phyloP scores from a whole-genome alignment of 1,140 invertebrate genomes.

The Coelopa frigida region DNA sequence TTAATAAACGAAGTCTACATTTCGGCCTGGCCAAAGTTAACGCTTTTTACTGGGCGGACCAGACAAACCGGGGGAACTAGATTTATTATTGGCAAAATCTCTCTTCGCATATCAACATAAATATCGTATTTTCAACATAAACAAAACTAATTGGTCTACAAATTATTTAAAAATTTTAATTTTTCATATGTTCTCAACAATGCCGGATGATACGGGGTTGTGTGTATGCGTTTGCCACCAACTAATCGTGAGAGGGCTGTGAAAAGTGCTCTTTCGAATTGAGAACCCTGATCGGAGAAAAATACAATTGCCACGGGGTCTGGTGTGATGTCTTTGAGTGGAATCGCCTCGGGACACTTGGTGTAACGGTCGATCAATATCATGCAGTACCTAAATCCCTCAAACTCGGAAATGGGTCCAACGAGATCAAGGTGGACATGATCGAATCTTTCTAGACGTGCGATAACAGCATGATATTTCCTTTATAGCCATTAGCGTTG shows the following conservation, averaged over 20 bases:
- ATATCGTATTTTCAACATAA: too few species aligned
- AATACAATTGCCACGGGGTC: constrained; percentile 19
- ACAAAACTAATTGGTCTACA: too few species aligned
- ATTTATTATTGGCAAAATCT: too few species aligned
- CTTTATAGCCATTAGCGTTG: too few species aligned
- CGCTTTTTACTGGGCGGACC: too few species aligned
- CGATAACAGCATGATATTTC: too few species aligned
- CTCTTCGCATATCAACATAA: too few species aligned
- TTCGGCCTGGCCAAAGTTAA: too few species aligned
- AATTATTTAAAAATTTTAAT: too few species aligned
- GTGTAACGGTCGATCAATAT: background rate
- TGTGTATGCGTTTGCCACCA: constrained; percentile 21
- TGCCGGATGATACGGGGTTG: constrained; percentile 42
- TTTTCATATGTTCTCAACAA: too few species aligned
- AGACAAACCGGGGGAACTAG: too few species aligned
- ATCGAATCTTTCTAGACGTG: constrained; percentile 2
- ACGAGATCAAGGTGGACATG: constrained; percentile 1
- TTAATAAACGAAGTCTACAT: too few species aligned
- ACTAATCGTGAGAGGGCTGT: constrained; percentile 15
- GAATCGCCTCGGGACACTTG: background rate
- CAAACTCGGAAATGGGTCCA: constrained; percentile 10
- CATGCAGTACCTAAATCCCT: background rate
- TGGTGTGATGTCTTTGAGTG: background rate
- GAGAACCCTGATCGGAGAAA: constrained; percentile 30
- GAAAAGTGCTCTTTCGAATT: constrained; percentile 24